A percentile compares a stretch with the other conserved stretches of the same genome.
Evolutionary conservation across 2,113 vertebrate species (phyloP).

Genomic region (Albula goreensis): DNA sequence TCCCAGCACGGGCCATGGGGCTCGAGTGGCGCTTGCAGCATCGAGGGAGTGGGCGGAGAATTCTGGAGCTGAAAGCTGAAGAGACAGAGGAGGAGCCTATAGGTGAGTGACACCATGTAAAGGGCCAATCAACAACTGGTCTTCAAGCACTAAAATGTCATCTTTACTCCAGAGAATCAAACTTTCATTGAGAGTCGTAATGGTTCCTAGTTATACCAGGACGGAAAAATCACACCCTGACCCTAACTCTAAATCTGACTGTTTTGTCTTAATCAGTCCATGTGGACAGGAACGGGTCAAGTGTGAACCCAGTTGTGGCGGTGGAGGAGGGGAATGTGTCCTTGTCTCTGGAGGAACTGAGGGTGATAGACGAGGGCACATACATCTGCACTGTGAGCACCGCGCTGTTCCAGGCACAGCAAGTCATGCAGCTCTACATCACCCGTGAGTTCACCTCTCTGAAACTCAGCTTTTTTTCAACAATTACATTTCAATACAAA

Average conservation of each 20-base stretch:
- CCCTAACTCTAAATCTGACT: no score
- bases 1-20: conserved; percentile 40
- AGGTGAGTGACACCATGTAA: conserved; percentile 17
- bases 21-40: conserved; percentile 81
- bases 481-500: no score
- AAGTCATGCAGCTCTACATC: conserved; percentile 69
- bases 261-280: conserved; percentile 44
- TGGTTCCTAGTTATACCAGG: no score
- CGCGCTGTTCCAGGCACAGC: conserved; percentile 67
- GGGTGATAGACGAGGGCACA: conserved; percentile 69
- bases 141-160: neutral
- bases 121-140: neutral
- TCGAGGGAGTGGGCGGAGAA: conserved; percentile 66
- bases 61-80: conserved; percentile 61
- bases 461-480: no score
- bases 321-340: conserved; percentile 64
- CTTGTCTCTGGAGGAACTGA: conserved; percentile 61
- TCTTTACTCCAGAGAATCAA: neutral
- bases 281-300: conserved; percentile 51
- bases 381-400: conserved; percentile 75
- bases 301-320: conserved; percentile 48
- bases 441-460: conserved; percentile 61
- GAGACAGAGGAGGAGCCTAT: conserved; percentile 46
- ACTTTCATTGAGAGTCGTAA: no score
- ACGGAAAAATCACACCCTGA: no score